Evolutionary conservation across 2,888 invertebrate genomes (phyloP).

Genomic region (Glaucopsyche alexis): DNA sequence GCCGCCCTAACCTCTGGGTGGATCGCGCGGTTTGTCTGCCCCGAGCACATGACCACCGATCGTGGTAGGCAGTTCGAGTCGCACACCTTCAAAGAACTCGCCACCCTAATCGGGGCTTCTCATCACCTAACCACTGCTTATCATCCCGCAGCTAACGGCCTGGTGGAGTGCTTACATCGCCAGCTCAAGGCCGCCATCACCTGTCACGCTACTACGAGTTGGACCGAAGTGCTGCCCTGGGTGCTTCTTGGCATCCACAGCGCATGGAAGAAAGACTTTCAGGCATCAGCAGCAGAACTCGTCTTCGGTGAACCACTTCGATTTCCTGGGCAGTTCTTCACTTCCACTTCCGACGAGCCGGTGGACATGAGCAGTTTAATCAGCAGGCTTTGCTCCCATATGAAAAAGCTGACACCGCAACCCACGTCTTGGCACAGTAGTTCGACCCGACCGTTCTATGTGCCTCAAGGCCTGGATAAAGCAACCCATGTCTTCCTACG

Average conservation of each 20-base stretch:
- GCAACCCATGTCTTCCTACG: slow-evolving; percentile 32
- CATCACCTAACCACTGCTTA: slow-evolving; percentile 37
- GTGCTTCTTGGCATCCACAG: slow-evolving; percentile 31
- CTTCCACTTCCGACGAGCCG: slow-evolving; percentile 16
- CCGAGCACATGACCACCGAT: slow-evolving; percentile 48
- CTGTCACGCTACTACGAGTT: no score
- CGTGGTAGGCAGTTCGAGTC: slow-evolving; percentile 51
- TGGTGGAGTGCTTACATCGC: slow-evolving; percentile 34
- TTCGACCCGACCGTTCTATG: slow-evolving; percentile 29
- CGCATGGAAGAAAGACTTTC: neutral
- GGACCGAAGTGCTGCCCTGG: slow-evolving; percentile 35
- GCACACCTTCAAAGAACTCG: slow-evolving; percentile 37
- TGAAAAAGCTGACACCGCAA: slow-evolving; percentile 19
- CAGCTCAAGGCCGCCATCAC: no score
- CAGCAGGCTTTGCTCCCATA: slow-evolving; percentile 23
- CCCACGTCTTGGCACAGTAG: slow-evolving; percentile 32
- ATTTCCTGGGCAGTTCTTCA: slow-evolving; percentile 43
- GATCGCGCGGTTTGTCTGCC: slow-evolving; percentile 44
- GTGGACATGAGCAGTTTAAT: slow-evolving; percentile 25
- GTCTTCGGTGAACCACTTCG: slow-evolving; percentile 43
- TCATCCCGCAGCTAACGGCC: slow-evolving; percentile 34
- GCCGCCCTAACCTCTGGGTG: slow-evolving; percentile 45
- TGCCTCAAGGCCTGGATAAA: slow-evolving; percentile 26
- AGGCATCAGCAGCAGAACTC: slow-evolving; percentile 42
- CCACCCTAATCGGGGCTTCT: slow-evolving; percentile 36